Evolutionary conservation across 2,797 vertebrate species (phyloP).

Genomic region (Corythornis leucogaster): DNA sequence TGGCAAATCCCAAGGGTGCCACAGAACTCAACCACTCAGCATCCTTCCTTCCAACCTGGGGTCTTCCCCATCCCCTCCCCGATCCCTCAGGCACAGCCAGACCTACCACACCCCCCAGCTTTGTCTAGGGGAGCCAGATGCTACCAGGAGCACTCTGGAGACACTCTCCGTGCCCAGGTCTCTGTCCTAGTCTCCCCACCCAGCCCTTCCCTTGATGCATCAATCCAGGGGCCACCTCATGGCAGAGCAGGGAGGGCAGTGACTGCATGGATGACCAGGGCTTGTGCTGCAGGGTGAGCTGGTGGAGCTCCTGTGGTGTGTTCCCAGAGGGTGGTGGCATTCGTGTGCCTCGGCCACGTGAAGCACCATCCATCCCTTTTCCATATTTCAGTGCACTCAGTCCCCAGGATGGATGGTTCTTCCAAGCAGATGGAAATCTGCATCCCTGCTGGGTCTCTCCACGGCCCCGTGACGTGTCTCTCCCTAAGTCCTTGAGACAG

Average conservation of each 20-base stretch:
- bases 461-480: slow-evolving; percentile 24
- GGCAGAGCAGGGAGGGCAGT: background rate
- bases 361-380: slow-evolving; percentile 31
- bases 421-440: slow-evolving; percentile 35
- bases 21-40: background rate
- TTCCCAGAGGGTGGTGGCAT: background rate
- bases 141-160: background rate
- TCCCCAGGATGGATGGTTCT: slow-evolving; percentile 48
- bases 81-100: background rate
- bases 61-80: background rate
- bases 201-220: background rate
- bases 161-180: background rate
- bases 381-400: slow-evolving; percentile 71
- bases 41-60: background rate
- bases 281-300: background rate
- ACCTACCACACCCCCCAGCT: background rate
- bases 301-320: fast-evolving
- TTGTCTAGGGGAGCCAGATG: background rate
- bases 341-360: slow-evolving; percentile 36
- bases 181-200: background rate
- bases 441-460: slow-evolving; percentile 57
- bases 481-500: slow-evolving; percentile 61
- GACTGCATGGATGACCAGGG: fast-evolving
- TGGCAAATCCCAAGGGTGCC: background rate
- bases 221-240: background rate